These are phyloP conservation scores for Malacoraja senta DNA, from an alignment of 2,797 vertebrate species.

Conservation along the genomic window DNA sequence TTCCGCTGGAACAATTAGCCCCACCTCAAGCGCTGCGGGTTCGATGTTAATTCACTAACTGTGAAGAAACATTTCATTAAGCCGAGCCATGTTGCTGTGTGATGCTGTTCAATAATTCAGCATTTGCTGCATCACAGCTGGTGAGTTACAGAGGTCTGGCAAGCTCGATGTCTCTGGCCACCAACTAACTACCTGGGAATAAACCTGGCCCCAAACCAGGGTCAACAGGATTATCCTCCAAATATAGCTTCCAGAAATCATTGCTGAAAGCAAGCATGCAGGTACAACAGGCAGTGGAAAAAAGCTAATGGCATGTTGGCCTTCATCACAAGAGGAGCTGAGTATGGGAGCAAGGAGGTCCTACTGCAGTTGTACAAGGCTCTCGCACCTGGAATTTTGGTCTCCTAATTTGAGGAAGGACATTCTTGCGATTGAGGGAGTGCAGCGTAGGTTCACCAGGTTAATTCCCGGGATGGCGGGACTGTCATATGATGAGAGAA, in stretches of 20 bases:
- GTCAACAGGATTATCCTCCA: background rate
- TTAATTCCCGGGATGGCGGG: no score
- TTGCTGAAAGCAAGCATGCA: background rate
- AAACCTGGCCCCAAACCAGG: background rate
- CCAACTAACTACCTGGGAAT: background rate
- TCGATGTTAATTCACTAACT: background rate
- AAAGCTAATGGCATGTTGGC: no score
- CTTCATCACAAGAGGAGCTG: no score
- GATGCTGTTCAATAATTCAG: background rate
- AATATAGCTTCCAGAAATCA: background rate
- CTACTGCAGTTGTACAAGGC: no score
- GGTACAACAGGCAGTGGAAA: no score
- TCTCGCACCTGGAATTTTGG: no score
- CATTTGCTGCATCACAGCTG: background rate
- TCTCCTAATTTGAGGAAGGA: no score
- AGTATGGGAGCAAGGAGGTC: no score
- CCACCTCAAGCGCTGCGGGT: background rate
- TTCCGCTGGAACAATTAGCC: background rate
- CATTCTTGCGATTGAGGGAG: no score
- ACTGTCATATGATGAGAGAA: no score
- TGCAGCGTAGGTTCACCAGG: no score
- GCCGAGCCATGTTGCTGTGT: background rate
- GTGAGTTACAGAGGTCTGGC: background rate
- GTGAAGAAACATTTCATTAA: background rate
- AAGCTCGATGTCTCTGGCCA: background rate